A percentile compares a stretch with the other conserved stretches of the same genome.
These are phyloP conservation scores for Scaptomyza cyrtandrae DNA, from an alignment of 2,888 invertebrate genomes.

Conservation along the genomic window DNA sequence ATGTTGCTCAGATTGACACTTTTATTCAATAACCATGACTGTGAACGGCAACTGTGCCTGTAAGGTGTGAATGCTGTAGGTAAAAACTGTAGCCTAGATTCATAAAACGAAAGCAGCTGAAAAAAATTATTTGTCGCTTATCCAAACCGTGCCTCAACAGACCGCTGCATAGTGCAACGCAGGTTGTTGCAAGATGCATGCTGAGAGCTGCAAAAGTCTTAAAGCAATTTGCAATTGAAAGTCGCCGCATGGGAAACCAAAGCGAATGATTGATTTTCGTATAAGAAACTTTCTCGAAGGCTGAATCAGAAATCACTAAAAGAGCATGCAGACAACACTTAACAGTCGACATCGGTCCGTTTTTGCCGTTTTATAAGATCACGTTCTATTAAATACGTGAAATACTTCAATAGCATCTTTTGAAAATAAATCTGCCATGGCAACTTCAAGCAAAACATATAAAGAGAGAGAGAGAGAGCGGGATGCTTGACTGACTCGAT, in stretches of 20 bases:
- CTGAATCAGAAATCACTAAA: constrained; percentile 21
- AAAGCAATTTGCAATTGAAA: constrained; percentile 68
- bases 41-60: constrained; percentile 1
- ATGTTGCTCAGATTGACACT: constrained; percentile 76
- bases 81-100: constrained; percentile 27
- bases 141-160: constrained; percentile 39
- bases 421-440: constrained; percentile 52
- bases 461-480: constrained; percentile 8
- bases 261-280: constrained; percentile 54
- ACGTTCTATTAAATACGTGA: constrained; percentile 83
- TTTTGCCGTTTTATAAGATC: constrained; percentile 73
- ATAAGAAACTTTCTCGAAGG: constrained; percentile 65
- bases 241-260: constrained; percentile 49
- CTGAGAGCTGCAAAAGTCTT: constrained; percentile 23
- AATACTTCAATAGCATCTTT: constrained; percentile 67
- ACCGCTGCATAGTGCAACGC: constrained; percentile 46
- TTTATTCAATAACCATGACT: constrained; percentile 74
- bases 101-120: constrained; percentile 52
- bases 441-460: constrained; percentile 1
- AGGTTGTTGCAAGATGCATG: constrained; percentile 39
- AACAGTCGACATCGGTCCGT: constrained; percentile 20
- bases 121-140: constrained; percentile 67
- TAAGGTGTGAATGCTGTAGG: constrained; percentile 20
- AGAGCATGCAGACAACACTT: constrained; percentile 26
- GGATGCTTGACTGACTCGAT: constrained; percentile 57